Evolutionary conservation across 2,797 vertebrate species (phyloP), one percentile per base, ranked within the genome.

Genomic region (Acipenser ruthenus): DNA sequence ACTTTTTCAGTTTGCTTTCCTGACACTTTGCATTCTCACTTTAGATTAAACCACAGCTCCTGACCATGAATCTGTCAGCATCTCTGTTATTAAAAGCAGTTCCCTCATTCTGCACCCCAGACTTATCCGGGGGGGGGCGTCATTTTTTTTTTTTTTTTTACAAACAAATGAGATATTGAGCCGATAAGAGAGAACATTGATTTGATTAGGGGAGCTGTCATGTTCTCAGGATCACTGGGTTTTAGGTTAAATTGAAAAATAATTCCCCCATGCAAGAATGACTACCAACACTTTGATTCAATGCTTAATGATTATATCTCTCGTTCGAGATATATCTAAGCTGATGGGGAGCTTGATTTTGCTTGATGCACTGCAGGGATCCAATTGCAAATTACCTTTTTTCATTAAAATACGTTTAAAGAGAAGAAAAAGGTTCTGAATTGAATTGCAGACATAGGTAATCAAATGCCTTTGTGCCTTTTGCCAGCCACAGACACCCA

Each of bases 81-180:
- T 18, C 2, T 18, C 10, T 12, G 10, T 3, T 15, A 62, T 68
- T 62, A 55, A 68, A 68, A 13, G 18, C 18, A 53, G 5, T 15
- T 68, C 51, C 12, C 47, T 15, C 8, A 15, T 9, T 53, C 37
- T 49, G 10, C 48, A 67, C 47, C n/a, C 47, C 11, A 53, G 49
- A 11, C 15, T 6, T 50, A 52, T 15, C 13, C 8, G 7, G 53
- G 50, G 18, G 18, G 1, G 50, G 9, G 8, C 7, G 51, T 12
- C 10, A 6, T 58, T 10, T 12, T 49, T 15, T 37, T 23, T 23
- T 23, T 37, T 37, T 37, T 37, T 37, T 37, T 37, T 3, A 49
- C 47, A 18, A 55, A 65, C 12, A 51, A 60, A 37, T 37, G 49
- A 67, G 15, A 67, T 60, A 65, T 50, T 62, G 64, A 55, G 50